Evolutionary conservation across 2,797 vertebrate species (phyloP).

Genomic region (Momotus momota): DNA sequence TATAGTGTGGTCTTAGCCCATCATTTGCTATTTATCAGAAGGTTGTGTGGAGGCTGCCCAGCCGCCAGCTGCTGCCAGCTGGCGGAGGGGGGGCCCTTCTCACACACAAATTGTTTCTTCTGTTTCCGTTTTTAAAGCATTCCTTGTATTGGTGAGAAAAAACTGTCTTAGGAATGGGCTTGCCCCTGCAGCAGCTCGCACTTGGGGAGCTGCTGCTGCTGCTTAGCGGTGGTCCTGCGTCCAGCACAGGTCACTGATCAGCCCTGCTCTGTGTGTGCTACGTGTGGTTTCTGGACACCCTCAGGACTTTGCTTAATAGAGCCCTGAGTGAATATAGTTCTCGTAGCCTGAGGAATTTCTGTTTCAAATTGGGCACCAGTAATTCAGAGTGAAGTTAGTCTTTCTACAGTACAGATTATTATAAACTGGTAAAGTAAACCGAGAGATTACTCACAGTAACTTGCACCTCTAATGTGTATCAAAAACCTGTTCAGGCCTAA

Average conservation of each 20-base stretch:
- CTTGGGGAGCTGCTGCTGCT: background rate
- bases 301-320: slow-evolving; percentile 38
- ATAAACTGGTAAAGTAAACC: background rate
- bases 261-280: background rate
- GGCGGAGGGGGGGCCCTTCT: background rate
- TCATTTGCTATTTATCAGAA: background rate
- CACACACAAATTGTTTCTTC: background rate
- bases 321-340: background rate
- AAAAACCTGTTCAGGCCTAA: slow-evolving; percentile 18
- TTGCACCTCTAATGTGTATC: background rate
- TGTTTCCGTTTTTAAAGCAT: background rate
- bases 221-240: background rate
- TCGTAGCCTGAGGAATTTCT: background rate
- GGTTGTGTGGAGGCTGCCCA: background rate
- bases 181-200: background rate
- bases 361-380: background rate
- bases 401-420: background rate
- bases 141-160: background rate
- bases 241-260: background rate
- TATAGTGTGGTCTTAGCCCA: background rate
- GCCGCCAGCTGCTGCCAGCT: background rate
- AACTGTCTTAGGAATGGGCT: background rate
- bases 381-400: background rate
- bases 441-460: background rate
- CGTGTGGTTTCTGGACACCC: background rate